Conservation (phyloP, 2,797 vertebrate genomes). For the Cirrhinus mrigala region DNA sequence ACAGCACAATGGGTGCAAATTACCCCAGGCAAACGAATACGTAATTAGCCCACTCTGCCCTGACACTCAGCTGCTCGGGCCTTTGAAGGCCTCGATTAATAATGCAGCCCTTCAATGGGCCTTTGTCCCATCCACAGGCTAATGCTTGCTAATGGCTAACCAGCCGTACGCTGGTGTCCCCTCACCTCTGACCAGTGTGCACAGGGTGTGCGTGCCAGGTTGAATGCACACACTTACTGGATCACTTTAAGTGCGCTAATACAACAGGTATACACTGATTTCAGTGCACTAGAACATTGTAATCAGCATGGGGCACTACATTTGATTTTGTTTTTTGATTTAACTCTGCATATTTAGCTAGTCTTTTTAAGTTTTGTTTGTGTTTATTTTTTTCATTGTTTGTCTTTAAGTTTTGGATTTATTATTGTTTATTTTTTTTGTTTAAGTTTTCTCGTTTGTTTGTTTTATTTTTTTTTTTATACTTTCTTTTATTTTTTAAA, state of each 20-base stretch:
- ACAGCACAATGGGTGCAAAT: constrained; percentile 79
- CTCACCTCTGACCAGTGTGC: constrained; percentile 48
- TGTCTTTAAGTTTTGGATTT: neutral
- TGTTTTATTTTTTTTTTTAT: neutral
- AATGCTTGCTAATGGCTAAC: constrained; percentile 56
- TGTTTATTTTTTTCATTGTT: too few relatives aligned
- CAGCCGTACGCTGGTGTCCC: constrained; percentile 27
- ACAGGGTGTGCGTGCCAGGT: constrained; percentile 3
- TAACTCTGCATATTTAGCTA: too few relatives aligned
- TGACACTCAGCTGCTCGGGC: constrained; percentile 26
- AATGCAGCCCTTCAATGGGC: constrained; percentile 50
- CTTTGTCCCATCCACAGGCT: constrained; percentile 53
- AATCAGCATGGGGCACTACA: neutral
- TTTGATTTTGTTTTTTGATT: too few relatives aligned
- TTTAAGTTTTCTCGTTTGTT: too few relatives aligned
- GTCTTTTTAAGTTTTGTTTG: too few relatives aligned
- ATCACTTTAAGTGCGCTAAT: neutral
- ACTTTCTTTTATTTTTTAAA: neutral
- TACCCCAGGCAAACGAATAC: constrained; percentile 73
- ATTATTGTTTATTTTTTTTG: too few relatives aligned
- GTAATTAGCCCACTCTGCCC: constrained; percentile 69
- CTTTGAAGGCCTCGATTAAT: constrained; percentile 56
- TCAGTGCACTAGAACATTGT: neutral
- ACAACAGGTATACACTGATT: neutral
- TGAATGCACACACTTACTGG: neutral